phyloP scores from a whole-genome alignment of 1,140 invertebrate species.

The Temnothorax longispinosus region DNA sequence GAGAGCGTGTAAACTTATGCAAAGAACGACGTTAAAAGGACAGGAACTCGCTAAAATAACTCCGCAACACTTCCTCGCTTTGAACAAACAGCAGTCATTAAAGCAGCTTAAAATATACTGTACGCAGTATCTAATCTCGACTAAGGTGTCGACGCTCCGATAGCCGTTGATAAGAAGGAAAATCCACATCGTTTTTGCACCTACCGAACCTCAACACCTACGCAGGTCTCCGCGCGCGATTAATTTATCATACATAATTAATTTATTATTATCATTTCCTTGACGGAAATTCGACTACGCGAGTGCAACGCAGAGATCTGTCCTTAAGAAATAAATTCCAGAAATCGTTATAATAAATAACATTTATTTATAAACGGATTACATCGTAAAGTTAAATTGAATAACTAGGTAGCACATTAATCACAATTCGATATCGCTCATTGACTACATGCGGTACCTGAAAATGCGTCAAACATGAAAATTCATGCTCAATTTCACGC shows the following conservation, averaged over 20 bases:
- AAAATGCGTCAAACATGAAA: background rate
- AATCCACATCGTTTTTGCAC: background rate
- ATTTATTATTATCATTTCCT: no score
- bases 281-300: background rate
- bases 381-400: background rate
- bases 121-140: slow-evolving; percentile 71
- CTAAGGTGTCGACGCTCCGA: slow-evolving; percentile 66
- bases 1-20: background rate
- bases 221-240: background rate
- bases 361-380: slow-evolving; percentile 46
- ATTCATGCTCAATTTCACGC: background rate
- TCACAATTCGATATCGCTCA: slow-evolving; percentile 7
- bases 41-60: background rate
- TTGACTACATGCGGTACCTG: background rate
- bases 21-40: background rate
- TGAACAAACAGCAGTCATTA: background rate
- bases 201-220: background rate
- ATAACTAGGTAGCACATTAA: background rate
- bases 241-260: background rate
- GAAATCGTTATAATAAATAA: slow-evolving; percentile 37
- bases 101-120: slow-evolving; percentile 7
- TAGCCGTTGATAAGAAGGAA: slow-evolving; percentile 67
- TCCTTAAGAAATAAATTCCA: background rate
- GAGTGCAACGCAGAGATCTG: background rate
- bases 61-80: background rate